A percentile compares a stretch with the other conserved stretches of the same genome.
Conservation (phyloP, 2,113 vertebrate genomes). For the Syrrhaptes paradoxus region DNA sequence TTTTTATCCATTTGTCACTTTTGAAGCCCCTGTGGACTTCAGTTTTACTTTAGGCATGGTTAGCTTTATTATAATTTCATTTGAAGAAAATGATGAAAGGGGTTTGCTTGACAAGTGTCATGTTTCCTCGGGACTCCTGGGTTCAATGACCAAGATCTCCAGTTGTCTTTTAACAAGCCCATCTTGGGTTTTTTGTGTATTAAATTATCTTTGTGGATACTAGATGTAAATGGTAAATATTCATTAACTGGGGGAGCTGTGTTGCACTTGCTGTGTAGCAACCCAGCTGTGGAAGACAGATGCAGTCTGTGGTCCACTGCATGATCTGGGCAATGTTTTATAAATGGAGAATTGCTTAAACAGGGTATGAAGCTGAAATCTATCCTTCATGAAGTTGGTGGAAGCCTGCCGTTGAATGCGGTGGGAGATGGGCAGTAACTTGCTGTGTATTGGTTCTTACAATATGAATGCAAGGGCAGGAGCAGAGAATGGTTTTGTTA, state of each 20-base stretch:
- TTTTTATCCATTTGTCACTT: constrained; percentile 28
- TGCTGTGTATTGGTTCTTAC: fast-evolving
- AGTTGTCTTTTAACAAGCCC: neutral
- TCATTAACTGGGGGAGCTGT: neutral
- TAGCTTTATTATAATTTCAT: constrained; percentile 16
- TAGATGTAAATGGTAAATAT: neutral
- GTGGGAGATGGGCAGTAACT: neutral
- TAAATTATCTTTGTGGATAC: neutral
- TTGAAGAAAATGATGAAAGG: constrained; percentile 20
- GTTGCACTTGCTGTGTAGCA: neutral
- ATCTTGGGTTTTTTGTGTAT: neutral
- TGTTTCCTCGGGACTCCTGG: neutral
- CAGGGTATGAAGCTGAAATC: neutral
- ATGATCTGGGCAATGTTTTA: neutral
- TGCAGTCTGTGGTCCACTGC: neutral
- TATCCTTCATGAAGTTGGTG: neutral
- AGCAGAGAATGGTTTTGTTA: neutral
- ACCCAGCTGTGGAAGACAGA: neutral
- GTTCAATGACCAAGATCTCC: neutral
- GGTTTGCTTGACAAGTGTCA: neutral
- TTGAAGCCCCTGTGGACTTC: neutral
- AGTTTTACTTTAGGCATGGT: neutral
- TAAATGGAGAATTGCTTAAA: neutral
- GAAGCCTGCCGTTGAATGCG: neutral
- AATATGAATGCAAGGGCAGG: neutral